phyloP scores from a whole-genome alignment of 2,113 vertebrate species.

The Actenoides hombroni region DNA sequence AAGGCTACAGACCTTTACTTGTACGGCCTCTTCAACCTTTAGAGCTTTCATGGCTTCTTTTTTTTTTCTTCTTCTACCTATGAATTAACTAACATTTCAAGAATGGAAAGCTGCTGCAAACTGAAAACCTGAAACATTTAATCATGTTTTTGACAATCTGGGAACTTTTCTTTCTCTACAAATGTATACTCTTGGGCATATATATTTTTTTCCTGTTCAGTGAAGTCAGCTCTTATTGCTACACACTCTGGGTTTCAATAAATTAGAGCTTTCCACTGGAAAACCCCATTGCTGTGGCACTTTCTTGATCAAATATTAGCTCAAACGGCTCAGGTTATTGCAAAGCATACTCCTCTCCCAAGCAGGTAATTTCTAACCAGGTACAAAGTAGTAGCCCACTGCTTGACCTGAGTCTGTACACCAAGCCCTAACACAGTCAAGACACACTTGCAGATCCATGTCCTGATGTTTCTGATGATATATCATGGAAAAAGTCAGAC shows the following conservation, averaged over 20 bases:
- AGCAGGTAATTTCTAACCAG: not conserved
- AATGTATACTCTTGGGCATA: not conserved
- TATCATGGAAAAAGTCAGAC: not conserved
- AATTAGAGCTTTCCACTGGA: not conserved
- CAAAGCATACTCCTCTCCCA: not conserved
- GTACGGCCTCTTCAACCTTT: not conserved
- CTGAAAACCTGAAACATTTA: not conserved
- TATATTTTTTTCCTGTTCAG: not conserved
- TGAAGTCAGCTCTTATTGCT: not conserved
- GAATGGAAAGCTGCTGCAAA: not conserved
- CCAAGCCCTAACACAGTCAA: not conserved
- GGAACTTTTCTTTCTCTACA: not conserved
- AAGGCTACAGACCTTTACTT: not conserved
- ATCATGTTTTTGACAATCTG: not conserved
- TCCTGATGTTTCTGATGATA: not conserved
- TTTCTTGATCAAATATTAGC: not conserved
- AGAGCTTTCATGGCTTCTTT: not conserved
- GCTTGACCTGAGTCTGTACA: not conserved
- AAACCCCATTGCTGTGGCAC: not conserved
- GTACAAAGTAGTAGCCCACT: not conserved
- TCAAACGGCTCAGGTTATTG: not conserved
- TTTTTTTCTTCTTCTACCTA: not conserved
- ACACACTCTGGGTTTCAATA: not conserved
- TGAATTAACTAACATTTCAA: slow-evolving; percentile 4
- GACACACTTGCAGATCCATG: not conserved